These are phyloP conservation scores for Ctenosaura bakeri DNA, from an alignment of 2,797 vertebrate genomes.

Conservation along the genomic window DNA sequence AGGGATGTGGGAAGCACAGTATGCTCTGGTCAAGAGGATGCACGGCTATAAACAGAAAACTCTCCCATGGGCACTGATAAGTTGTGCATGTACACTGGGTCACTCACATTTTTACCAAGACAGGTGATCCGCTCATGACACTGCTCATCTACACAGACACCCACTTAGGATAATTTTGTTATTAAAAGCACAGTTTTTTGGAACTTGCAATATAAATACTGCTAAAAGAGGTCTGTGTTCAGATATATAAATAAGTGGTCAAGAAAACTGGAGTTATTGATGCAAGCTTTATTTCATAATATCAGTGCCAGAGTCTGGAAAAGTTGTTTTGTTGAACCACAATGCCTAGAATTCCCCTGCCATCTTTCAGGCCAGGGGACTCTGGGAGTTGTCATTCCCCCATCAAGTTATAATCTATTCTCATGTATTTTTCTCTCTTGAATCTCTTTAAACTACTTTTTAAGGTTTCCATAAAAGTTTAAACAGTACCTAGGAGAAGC, in stretches of 20 bases:
- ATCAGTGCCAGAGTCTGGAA: background rate
- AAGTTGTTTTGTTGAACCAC: background rate
- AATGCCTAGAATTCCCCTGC: too few relatives aligned
- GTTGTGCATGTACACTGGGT: background rate
- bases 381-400: background rate
- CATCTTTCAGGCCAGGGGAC: too few relatives aligned
- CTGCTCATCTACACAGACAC: background rate
- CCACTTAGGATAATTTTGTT: rapidly evolving
- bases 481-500: background rate
- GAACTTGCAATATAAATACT: background rate
- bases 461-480: background rate
- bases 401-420: background rate
- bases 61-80: conserved; percentile 58
- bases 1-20: conserved; percentile 80
- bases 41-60: conserved; percentile 84
- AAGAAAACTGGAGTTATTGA: background rate
- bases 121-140: background rate
- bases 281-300: background rate
- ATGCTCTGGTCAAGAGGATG: conserved; percentile 70
- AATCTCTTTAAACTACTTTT: background rate
- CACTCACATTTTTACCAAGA: conserved; percentile 26
- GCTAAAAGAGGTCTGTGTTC: too few relatives aligned
- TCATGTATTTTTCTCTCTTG: background rate
- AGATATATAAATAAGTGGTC: background rate
- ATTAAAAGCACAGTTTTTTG: too few relatives aligned